Conservation (phyloP, 2,113 vertebrate species). For the Colossoma macropomum region DNA sequence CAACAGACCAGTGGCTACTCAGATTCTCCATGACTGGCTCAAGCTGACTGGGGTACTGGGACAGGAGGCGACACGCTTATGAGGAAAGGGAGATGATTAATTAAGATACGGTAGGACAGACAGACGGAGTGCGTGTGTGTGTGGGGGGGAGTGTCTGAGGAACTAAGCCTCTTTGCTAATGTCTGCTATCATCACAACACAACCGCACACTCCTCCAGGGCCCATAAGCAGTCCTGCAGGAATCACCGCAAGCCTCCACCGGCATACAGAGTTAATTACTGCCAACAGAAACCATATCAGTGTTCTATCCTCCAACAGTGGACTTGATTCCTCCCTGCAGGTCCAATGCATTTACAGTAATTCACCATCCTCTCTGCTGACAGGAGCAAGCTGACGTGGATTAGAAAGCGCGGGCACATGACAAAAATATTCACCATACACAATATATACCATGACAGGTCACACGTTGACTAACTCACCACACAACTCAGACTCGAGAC, state of each 20-base stretch:
- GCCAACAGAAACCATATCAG: slow-evolving; percentile 30
- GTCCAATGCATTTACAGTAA: not conserved
- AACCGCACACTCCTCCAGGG: not conserved
- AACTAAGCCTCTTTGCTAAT: slow-evolving; percentile 17
- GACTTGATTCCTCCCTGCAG: not conserved
- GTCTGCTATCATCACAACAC: slow-evolving; percentile 36
- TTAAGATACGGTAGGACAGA: slow-evolving; percentile 21
- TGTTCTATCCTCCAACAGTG: not conserved
- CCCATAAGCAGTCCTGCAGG: not conserved
- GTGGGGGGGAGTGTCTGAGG: not conserved
- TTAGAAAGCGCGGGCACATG: not conserved
- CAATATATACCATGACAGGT: too few species aligned
- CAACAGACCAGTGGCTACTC: slow-evolving; percentile 2
- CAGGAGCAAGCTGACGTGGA: not conserved
- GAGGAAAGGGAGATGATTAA: slow-evolving; percentile 28
- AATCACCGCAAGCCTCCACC: slow-evolving; percentile 24
- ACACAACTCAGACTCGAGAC: too few species aligned
- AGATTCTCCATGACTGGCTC: slow-evolving; percentile 8
- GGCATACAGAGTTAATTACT: slow-evolving; percentile 38
- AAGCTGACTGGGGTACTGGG: slow-evolving; percentile 1
- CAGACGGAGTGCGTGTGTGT: not conserved
- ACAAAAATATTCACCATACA: too few species aligned
- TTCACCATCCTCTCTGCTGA: not conserved
- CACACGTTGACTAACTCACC: too few species aligned
- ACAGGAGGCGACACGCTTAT: not conserved